phyloP scores from a whole-genome alignment of 1,140 invertebrate species.

The Chrysopa pallens region DNA sequence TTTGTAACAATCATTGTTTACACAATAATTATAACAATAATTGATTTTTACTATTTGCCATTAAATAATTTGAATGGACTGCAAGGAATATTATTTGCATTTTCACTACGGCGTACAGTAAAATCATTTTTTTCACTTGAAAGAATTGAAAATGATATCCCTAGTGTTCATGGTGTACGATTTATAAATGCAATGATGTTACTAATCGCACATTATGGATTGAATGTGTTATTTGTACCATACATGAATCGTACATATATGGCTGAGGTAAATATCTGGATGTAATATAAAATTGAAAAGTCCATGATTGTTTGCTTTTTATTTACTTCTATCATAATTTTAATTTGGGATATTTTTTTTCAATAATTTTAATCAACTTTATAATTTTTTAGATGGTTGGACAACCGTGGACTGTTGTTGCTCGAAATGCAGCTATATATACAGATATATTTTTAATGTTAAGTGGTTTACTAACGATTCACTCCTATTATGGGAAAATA shows the following conservation, averaged over 20 bases:
- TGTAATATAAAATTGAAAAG: no score
- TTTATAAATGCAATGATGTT: slow-evolving; percentile 45
- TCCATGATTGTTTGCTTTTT: no score
- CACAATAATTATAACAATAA: slow-evolving; percentile 11
- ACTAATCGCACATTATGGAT: slow-evolving; percentile 48
- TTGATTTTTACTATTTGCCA: slow-evolving; percentile 7
- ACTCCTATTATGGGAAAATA: slow-evolving; percentile 40
- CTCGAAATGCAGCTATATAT: slow-evolving; percentile 52
- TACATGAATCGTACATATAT: slow-evolving; percentile 48
- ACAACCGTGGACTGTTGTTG: slow-evolving; percentile 49
- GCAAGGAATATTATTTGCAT: slow-evolving; percentile 27
- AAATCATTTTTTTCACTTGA: slow-evolving; percentile 32
- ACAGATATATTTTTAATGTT: slow-evolving; percentile 62
- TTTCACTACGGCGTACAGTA: slow-evolving; percentile 46
- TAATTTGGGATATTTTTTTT: no score
- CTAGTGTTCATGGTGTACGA: slow-evolving; percentile 45
- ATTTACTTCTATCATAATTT: no score
- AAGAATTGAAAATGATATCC: slow-evolving; percentile 35
- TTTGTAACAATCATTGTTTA: slow-evolving; percentile 11
- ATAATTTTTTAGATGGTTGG: slow-evolving; percentile 37
- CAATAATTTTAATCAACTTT: no score
- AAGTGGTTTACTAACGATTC: slow-evolving; percentile 47
- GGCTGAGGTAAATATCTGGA: slow-evolving; percentile 40
- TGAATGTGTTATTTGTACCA: slow-evolving; percentile 51
- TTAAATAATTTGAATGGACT: no score